Evolutionary conservation across 2,113 vertebrate genomes (phyloP), one percentile per base, ranked within the genome.

Genomic region (Charadrius vociferus): DNA sequence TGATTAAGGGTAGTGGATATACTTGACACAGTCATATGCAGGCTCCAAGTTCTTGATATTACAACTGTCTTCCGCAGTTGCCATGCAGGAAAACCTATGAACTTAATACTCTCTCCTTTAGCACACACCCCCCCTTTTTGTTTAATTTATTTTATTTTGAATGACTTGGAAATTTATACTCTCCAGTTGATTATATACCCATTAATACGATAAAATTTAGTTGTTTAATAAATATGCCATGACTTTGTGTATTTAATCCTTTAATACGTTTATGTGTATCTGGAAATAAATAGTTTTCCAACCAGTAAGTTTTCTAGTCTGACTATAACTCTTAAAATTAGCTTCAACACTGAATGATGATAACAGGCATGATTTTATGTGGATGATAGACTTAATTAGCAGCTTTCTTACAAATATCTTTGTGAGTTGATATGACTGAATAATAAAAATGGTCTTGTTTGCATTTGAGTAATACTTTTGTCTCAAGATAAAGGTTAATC

Each of bases 401-500:
- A 3, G 43, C 23, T 81, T 95, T 93, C 39, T 74, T 80, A 72
- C 53, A 94, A 56, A 36, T 81, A 32, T 67, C 26, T 92, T 70
- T 83, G 5, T 65, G 49, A 53, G 26, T 78, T 86, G 86, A 43
- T 88, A 45, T 65, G 67, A 19, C 18, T 27, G 34, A 88, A 81
- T 86, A 72, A 81, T 55, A 74, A 77, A 94, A 92, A 78, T 30
- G 14, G 7, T 55, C 37, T 63, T 90, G 3, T 90, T 96, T 83
- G 6, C 67, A 52, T 81, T 78, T 66, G 12, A 81, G 17, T 87
- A 85, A 93, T 79, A 58, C n/a, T 81, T 88, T 45, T 68, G 4
- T 86, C 50, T 86, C 47, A 63, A 82, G 66, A 94, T 61, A 65
- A 75, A 89, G 13, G 65, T 87, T 94, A 90, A 93, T 93, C 67